phyloP scores from a whole-genome alignment of 23 tunicate genomes.

The Phallusia fumigata region DNA sequence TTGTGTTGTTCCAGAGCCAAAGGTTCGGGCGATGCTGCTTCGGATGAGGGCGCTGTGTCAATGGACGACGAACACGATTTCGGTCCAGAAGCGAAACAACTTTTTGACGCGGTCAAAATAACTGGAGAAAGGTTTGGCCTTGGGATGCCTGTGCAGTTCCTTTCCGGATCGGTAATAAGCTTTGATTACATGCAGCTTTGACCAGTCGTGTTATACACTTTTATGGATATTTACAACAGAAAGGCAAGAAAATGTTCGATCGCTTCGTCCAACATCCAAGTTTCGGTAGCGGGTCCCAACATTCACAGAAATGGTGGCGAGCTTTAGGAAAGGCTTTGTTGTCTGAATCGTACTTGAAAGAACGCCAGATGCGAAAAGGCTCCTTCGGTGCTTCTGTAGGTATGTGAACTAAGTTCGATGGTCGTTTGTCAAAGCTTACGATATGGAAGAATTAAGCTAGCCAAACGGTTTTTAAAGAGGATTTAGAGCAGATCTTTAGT shows the following conservation, averaged over 20 bases:
- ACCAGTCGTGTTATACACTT: background rate
- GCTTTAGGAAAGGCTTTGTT: constrained; percentile 86
- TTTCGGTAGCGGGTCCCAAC: constrained; percentile 76
- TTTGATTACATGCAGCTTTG: background rate
- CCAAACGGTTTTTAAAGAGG: too few relatives aligned
- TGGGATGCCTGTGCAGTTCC: constrained; percentile 77
- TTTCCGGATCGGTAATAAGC: constrained; percentile 77
- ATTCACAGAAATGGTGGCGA: constrained; percentile 86
- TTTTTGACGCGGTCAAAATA: constrained; percentile 80
- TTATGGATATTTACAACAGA: constrained; percentile 24
- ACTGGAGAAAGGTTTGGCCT: constrained; percentile 91
- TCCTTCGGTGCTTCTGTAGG: constrained; percentile 53
- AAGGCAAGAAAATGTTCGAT: constrained; percentile 83
- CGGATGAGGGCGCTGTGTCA: constrained; percentile 5
- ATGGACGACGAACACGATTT: constrained; percentile 60
- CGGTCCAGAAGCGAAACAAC: constrained; percentile 56
- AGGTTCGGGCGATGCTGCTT: background rate
- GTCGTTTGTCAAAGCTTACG: too few relatives aligned
- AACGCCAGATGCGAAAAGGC: constrained; percentile 71
- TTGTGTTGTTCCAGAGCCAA: background rate
- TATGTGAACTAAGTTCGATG: background rate
- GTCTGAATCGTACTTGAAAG: constrained; percentile 63
- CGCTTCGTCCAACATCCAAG: constrained; percentile 59
- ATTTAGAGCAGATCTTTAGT: too few relatives aligned
- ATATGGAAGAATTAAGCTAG: too few relatives aligned